These are phyloP conservation scores for Standfussiana lucernea DNA, from an alignment of 2,888 invertebrate species.

Conservation along the genomic window DNA sequence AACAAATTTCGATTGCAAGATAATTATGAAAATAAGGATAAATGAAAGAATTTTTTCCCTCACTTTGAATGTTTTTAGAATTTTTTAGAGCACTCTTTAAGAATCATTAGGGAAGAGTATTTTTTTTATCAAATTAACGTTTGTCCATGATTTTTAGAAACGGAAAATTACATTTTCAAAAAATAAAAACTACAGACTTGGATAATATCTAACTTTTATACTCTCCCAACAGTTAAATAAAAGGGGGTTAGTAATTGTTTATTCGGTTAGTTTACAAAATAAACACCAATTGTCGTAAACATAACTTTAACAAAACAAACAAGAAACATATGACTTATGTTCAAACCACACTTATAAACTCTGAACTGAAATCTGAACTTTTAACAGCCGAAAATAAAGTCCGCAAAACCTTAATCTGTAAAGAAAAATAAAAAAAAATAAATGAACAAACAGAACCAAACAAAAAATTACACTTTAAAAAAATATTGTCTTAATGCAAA, in stretches of 20 bases:
- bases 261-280: constrained; percentile 31
- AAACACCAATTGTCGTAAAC: constrained; percentile 42
- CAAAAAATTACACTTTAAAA: constrained; percentile 58
- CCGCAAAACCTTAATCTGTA: constrained; percentile 59
- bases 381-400: constrained; percentile 30
- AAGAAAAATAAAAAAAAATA: constrained; percentile 65
- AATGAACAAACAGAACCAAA: constrained; percentile 56
- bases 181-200: constrained; percentile 5
- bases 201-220: constrained; percentile 9
- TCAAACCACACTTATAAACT: constrained; percentile 11
- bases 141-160: background rate
- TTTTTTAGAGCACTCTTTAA: background rate
- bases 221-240: background rate
- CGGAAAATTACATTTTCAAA: background rate
- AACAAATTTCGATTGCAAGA: background rate
- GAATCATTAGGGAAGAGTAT: too few relatives aligned
- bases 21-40: background rate
- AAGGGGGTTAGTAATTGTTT: constrained; percentile 11
- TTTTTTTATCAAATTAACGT: background rate
- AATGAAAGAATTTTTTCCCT: background rate
- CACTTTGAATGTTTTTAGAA: background rate
- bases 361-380: constrained; percentile 26
- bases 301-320: constrained; percentile 65
- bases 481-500: constrained; percentile 66
- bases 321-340: constrained; percentile 44